These are phyloP conservation scores for Danaus chrysippus DNA, from an alignment of 2,888 invertebrate species.

Conservation along the genomic window DNA sequence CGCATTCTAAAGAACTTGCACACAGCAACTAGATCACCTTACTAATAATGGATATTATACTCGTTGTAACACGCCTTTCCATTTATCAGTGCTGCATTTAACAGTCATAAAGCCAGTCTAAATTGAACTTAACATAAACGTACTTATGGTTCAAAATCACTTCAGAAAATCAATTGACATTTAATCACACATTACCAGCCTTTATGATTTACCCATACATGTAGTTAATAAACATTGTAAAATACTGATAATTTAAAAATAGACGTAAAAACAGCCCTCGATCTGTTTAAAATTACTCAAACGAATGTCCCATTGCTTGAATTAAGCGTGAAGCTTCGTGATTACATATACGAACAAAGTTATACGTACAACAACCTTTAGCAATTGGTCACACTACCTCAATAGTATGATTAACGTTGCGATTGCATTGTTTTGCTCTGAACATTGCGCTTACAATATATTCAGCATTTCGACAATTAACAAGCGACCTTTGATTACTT, in stretches of 20 bases:
- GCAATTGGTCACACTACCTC: slow-evolving; percentile 31
- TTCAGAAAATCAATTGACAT: slow-evolving; percentile 25
- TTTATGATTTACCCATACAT: slow-evolving; percentile 19
- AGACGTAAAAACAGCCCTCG: background rate
- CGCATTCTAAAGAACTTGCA: slow-evolving; percentile 67
- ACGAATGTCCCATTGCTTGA: slow-evolving; percentile 15
- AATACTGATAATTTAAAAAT: background rate
- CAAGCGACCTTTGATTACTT: slow-evolving; percentile 27
- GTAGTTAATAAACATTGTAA: background rate
- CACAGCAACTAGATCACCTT: slow-evolving; percentile 72
- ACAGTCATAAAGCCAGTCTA: slow-evolving; percentile 11
- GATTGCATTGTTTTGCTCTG: slow-evolving; percentile 51
- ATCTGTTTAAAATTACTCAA: slow-evolving; percentile 9
- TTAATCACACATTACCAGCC: slow-evolving; percentile 26
- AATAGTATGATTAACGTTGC: slow-evolving; percentile 34
- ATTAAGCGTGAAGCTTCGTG: slow-evolving; percentile 14
- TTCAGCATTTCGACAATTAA: slow-evolving; percentile 40
- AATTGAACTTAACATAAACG: background rate
- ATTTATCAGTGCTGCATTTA: slow-evolving; percentile 45
- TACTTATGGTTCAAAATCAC: background rate
- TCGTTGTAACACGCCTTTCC: slow-evolving; percentile 66
- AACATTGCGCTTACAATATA: slow-evolving; percentile 46
- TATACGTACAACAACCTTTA: slow-evolving; percentile 27
- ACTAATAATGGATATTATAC: slow-evolving; percentile 65
- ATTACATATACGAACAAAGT: slow-evolving; percentile 1